Evolutionary conservation across 2,797 vertebrate genomes (phyloP), one percentile per base, ranked within the genome.

Genomic region (Halcyon chelicuti): DNA sequence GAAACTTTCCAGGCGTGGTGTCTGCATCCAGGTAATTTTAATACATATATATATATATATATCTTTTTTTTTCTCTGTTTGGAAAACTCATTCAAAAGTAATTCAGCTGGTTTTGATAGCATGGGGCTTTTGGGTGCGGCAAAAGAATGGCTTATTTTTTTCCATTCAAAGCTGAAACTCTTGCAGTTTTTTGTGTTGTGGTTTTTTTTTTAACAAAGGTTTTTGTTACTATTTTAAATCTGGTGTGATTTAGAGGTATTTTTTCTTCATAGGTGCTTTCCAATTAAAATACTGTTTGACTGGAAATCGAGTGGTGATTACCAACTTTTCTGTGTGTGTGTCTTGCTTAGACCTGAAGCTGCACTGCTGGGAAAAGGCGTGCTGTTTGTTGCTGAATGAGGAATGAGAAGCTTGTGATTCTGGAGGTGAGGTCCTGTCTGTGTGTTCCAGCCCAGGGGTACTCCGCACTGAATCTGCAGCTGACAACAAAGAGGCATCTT

Each of bases 21-120:
- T 83, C 58, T 95, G 71, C 66, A 51, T 92, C 39, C 87, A 96
- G 91, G 96, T 96, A 94, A 96, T 83, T 83, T 63, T 65, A 70
- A 65, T 63, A n/a, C 10, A 5, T 78, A 13, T 81, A 6, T 68
- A 5, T 28, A 0, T 57, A 16, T 67, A 1, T 68, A 22, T 29
- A 20, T 19, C 42, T 40, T 40, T 28, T n/a, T 46, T 33, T 62
- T 15, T 37, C 12, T 8, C 67, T 66, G 7, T 73, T 72, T 85
- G 46, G 26, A 66, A 92, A 93, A 52, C 42, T 80, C 54, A 25
- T 40, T 52, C 33, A 33, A 57, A 93, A 95, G 71, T 63, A 85
- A 67, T 81, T 94, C 20, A 66, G 5, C 39, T 87, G 31, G 22
- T 61, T 94, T 89, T 87, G 29, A 26, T 62, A 75, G 29, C 26